Evolutionary conservation across 92 coral and sea anemone genomes (phyloP).

Genomic region (Virgularia gustaviana): DNA sequence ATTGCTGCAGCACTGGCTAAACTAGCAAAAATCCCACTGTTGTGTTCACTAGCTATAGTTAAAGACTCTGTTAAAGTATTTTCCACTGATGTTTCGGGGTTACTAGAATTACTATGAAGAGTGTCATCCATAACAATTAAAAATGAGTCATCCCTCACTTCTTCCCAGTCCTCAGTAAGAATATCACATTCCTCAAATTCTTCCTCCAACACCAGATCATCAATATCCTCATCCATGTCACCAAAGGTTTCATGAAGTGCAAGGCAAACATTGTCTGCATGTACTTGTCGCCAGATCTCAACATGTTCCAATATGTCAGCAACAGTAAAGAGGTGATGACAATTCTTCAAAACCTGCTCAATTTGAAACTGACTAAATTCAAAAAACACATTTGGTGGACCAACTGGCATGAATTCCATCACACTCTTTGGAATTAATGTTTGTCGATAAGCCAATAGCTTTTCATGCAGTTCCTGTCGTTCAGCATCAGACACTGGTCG

Average conservation of each 20-base stretch:
- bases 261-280: neutral
- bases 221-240: neutral
- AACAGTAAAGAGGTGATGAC: neutral
- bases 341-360: neutral
- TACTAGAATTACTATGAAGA: neutral
- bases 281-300: conserved; percentile 8
- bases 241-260: conserved; percentile 2
- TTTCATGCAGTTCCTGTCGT: conserved; percentile 4
- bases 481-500: conserved; percentile 11
- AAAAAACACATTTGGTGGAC: conserved; percentile 15
- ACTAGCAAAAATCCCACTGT: too few species aligned
- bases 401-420: conserved; percentile 9
- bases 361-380: conserved; percentile 14
- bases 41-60: too few species aligned
- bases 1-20: too few species aligned
- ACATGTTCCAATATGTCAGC: conserved; percentile 1
- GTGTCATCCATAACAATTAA: neutral
- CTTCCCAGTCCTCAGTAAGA: conserved; percentile 1
- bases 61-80: neutral
- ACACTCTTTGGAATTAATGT: conserved; percentile 2
- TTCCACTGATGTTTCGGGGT: neutral
- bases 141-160: neutral
- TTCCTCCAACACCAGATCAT: neutral
- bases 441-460: neutral
- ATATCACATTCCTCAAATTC: neutral